phyloP scores from a whole-genome alignment of 2,888 invertebrate species.

The Diaphora mendica region DNA sequence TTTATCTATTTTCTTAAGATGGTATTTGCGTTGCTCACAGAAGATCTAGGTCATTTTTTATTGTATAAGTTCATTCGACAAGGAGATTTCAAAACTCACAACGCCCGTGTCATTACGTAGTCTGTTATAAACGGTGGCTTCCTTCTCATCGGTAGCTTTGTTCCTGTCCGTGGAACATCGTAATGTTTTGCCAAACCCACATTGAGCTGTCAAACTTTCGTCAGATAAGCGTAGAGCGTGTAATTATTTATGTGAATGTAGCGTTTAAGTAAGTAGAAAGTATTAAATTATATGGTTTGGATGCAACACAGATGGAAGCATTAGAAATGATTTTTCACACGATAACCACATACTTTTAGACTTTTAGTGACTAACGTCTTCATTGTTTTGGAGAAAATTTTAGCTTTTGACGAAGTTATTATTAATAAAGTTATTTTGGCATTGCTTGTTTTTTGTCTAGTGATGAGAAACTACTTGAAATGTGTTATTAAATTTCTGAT shows the following conservation, averaged over 20 bases:
- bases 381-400: constrained; percentile 68
- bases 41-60: background rate
- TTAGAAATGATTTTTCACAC: constrained; percentile 72
- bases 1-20: background rate
- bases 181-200: constrained; percentile 72
- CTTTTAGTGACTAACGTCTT: constrained; percentile 69
- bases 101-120: constrained; percentile 37
- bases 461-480: background rate
- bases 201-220: constrained; percentile 78
- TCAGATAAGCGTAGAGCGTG: constrained; percentile 70
- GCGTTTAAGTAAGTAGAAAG: constrained; percentile 75
- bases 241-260: constrained; percentile 77
- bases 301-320: constrained; percentile 64
- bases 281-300: constrained; percentile 76
- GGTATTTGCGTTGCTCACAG: background rate
- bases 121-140: constrained; percentile 51
- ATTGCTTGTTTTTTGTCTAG: background rate
- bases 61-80: constrained; percentile 25
- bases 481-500: background rate
- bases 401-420: constrained; percentile 49
- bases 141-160: constrained; percentile 54
- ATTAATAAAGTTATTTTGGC: constrained; percentile 17
- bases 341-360: constrained; percentile 71
- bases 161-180: constrained; percentile 46
- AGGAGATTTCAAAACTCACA: constrained; percentile 39